These are phyloP conservation scores for Archivesica marissinica DNA, from an alignment of 1,140 invertebrate genomes.

Conservation along the genomic window DNA sequence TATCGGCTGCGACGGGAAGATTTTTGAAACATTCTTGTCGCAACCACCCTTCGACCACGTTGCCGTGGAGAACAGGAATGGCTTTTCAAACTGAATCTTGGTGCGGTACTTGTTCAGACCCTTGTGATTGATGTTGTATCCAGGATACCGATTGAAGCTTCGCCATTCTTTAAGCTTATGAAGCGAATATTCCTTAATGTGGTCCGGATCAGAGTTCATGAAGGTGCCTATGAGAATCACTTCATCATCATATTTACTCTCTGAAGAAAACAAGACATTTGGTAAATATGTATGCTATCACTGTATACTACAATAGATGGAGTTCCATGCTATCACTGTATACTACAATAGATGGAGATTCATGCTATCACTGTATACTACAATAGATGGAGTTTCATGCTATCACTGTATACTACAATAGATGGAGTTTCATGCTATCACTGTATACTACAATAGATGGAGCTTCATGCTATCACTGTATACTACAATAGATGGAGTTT, in stretches of 20 bases:
- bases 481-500: no score
- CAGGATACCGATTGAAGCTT: background rate
- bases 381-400: no score
- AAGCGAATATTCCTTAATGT: conserved; percentile 2
- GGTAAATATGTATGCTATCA: no score
- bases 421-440: no score
- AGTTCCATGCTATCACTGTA: no score
- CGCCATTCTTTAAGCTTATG: conserved; percentile 44
- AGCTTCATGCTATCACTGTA: no score
- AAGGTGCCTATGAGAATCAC: conserved; percentile 50
- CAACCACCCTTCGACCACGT: conserved; percentile 32
- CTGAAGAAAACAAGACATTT: conserved; percentile 14
- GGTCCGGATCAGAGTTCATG: background rate
- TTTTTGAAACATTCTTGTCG: conserved; percentile 41
- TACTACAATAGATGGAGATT: no score
- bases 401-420: no score
- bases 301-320: no score
- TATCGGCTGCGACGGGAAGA: conserved; percentile 35
- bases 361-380: no score
- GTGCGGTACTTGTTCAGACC: background rate
- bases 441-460: no score
- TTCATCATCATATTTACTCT: conserved; percentile 43
- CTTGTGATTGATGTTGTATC: background rate
- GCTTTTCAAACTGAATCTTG: conserved; percentile 54
- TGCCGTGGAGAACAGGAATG: conserved; percentile 42